Conservation (phyloP, 1,140 invertebrate genomes). For the Procambarus clarkii region DNA sequence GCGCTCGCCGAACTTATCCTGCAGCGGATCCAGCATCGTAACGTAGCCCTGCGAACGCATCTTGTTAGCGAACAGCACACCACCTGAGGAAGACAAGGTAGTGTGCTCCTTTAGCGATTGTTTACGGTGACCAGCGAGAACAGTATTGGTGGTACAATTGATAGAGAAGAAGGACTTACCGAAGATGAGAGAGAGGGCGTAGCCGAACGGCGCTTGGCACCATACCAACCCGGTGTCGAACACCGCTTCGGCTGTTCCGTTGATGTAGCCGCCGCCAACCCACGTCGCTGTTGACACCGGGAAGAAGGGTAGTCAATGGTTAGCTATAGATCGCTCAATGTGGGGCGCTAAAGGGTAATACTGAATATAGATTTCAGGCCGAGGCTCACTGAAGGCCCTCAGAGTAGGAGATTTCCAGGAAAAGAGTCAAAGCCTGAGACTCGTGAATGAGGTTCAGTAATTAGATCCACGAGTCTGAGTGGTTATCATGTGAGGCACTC, state of each 20-base stretch:
- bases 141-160: neutral
- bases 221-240: constrained; percentile 83
- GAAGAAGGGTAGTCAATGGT: neutral
- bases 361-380: too few relatives aligned
- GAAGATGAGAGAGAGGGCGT: constrained; percentile 85
- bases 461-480: too few relatives aligned
- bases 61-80: constrained; percentile 86
- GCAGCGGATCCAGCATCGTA: constrained; percentile 91
- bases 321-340: too few relatives aligned
- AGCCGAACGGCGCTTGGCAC: constrained; percentile 89
- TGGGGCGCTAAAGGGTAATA: too few relatives aligned
- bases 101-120: too few relatives aligned
- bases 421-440: too few relatives aligned
- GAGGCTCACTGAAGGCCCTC: too few relatives aligned
- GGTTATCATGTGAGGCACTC: too few relatives aligned
- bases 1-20: constrained; percentile 84
- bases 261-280: constrained; percentile 90
- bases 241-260: constrained; percentile 87
- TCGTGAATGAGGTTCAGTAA: too few relatives aligned
- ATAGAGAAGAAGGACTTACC: constrained; percentile 77
- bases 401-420: too few relatives aligned
- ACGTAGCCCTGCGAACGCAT: constrained; percentile 89
- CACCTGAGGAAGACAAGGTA: constrained; percentile 78
- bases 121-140: neutral
- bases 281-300: constrained; percentile 81